Conservation (phyloP, 35 echinoderm and acorn worm genomes). For the Amphiura filiformis region DNA sequence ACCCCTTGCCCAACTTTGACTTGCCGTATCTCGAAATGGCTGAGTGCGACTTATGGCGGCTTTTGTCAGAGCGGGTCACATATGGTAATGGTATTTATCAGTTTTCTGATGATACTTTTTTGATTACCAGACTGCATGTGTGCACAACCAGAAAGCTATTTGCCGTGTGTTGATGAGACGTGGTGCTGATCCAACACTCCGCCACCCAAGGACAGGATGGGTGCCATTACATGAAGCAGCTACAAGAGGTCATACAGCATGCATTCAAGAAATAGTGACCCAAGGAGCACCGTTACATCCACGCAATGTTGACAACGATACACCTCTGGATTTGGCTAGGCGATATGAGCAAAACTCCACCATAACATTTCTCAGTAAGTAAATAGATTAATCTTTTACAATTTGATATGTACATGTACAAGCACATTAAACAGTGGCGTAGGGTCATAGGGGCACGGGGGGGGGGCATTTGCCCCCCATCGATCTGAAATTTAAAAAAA, state of each 20-base stretch:
- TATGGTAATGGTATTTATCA: too few species aligned
- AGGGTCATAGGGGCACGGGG: neutral
- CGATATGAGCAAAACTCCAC: slow-evolving; percentile 57
- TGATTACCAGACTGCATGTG: slow-evolving; percentile 45
- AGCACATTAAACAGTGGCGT: neutral
- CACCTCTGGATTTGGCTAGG: slow-evolving; percentile 72
- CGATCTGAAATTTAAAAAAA: too few species aligned
- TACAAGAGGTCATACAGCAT: slow-evolving; percentile 66
- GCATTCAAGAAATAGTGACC: slow-evolving; percentile 57
- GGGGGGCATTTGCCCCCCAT: too few species aligned
- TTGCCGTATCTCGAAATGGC: too few species aligned
- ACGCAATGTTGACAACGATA: slow-evolving; percentile 81
- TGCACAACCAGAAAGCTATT: slow-evolving; percentile 27
- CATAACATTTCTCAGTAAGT: slow-evolving; percentile 68
- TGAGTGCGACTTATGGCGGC: too few species aligned
- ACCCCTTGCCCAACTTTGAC: too few species aligned
- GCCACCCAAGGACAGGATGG: slow-evolving; percentile 93
- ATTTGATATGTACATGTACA: neutral
- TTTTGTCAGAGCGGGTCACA: too few species aligned
- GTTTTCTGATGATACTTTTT: too few species aligned
- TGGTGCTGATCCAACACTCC: slow-evolving; percentile 79
- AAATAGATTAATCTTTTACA: neutral
- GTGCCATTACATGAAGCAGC: slow-evolving; percentile 94
- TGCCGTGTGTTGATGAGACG: slow-evolving; percentile 52
- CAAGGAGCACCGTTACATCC: slow-evolving; percentile 77